Percentiles rank a stretch among this genome's conserved stretches.
Evolutionary conservation across 2,113 vertebrate genomes (phyloP).

Genomic region (Thamnophis sirtalis): DNA sequence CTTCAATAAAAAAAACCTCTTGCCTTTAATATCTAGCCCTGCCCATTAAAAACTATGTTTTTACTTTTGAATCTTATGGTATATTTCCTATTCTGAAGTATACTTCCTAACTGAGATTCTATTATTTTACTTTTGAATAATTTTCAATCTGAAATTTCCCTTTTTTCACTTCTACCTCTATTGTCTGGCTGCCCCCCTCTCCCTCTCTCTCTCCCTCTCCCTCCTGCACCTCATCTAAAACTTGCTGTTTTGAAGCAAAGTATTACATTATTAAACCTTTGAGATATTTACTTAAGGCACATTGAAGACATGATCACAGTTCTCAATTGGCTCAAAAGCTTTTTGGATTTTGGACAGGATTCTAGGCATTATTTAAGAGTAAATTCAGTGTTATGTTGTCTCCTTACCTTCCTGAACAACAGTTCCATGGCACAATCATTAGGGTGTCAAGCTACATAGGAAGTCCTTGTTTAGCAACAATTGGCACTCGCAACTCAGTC

Average conservation of each 20-base stretch:
- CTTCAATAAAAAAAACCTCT: not conserved
- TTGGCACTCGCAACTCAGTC: not conserved
- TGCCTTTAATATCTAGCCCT: not conserved
- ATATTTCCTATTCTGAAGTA: not conserved
- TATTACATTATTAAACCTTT: not conserved
- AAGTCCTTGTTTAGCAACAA: not conserved
- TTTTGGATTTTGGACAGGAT: not conserved
- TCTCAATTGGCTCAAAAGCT: not conserved
- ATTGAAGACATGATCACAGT: not conserved
- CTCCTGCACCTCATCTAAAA: not conserved
- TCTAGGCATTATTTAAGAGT: not conserved
- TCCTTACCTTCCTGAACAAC: not conserved
- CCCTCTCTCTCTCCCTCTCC: too few relatives aligned
- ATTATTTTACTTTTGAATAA: not conserved
- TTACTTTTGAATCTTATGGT: not conserved
- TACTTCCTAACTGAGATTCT: not conserved
- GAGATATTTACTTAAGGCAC: not conserved
- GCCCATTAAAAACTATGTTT: not conserved
- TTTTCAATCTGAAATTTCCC: not conserved
- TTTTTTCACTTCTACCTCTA: not conserved
- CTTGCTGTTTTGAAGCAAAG: not conserved
- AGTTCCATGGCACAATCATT: not conserved
- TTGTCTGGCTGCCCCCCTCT: not conserved
- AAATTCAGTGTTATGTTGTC: not conserved
- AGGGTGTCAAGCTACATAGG: not conserved